phyloP scores from a whole-genome alignment of 2,797 vertebrate genomes.

The Falco naumanni region DNA sequence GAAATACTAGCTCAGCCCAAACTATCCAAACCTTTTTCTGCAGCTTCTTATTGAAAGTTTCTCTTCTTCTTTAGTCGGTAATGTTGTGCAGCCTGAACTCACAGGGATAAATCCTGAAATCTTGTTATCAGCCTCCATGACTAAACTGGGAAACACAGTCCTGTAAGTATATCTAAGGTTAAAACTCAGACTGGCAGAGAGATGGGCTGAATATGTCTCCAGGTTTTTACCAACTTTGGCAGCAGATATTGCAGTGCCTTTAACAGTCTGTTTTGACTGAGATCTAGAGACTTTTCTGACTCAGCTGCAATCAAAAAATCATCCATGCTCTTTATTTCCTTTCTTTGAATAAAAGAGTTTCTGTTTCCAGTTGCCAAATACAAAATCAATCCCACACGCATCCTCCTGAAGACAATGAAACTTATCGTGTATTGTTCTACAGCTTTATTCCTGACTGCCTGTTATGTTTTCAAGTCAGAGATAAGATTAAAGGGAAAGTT shows the following conservation, averaged over 20 bases:
- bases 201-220: not conserved
- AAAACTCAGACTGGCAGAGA: not conserved
- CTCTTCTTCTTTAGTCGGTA: not conserved
- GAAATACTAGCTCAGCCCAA: not conserved
- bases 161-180: not conserved
- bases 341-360: conserved; percentile 12
- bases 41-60: not conserved
- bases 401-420: conserved; percentile 34
- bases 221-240: not conserved
- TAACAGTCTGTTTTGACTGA: conserved; percentile 29
- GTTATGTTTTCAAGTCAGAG: not conserved
- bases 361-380: conserved; percentile 37
- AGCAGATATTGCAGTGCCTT: not conserved
- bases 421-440: not conserved
- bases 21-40: not conserved
- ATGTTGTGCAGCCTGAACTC: not conserved
- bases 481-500: not conserved
- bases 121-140: not conserved
- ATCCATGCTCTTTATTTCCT: conserved; percentile 3
- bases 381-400: not conserved
- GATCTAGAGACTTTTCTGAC: conserved; percentile 15
- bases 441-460: not conserved
- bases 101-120: not conserved
- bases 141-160: not conserved
- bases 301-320: not conserved